Percentiles rank a stretch among this genome's conserved stretches.
phyloP scores from a whole-genome alignment of 2,797 vertebrate species.

The Falco naumanni region DNA sequence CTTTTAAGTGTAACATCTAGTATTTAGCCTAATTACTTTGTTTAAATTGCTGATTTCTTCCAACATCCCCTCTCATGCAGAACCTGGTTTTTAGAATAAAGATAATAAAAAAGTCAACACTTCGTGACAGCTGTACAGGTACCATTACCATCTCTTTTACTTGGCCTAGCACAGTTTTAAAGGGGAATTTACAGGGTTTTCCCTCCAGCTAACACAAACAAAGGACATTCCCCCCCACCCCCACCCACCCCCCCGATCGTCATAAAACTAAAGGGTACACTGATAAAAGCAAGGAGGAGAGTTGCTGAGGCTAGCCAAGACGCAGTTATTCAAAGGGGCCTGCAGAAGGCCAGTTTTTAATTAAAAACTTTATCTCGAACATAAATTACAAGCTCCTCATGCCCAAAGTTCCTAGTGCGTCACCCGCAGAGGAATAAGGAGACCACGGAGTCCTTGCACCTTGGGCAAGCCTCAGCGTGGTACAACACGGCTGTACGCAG shows the following conservation, averaged over 20 bases:
- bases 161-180: background rate
- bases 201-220: background rate
- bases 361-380: background rate
- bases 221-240: background rate
- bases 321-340: background rate
- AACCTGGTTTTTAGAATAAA: background rate
- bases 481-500: fast-evolving
- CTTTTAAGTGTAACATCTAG: background rate
- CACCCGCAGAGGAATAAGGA: fast-evolving
- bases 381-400: fast-evolving
- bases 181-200: background rate
- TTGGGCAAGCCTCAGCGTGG: background rate
- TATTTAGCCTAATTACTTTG: background rate
- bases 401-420: background rate
- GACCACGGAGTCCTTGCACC: background rate
- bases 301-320: background rate
- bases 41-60: background rate
- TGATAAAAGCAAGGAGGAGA: background rate
- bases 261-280: background rate
- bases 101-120: background rate
- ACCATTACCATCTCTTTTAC: background rate
- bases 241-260: too few species aligned
- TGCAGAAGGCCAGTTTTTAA: background rate
- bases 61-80: background rate
- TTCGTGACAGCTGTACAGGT: background rate